Base-by-base conservation (phyloP, 2,113 vertebrate species). In the Nesospiza acunhae region DNA sequence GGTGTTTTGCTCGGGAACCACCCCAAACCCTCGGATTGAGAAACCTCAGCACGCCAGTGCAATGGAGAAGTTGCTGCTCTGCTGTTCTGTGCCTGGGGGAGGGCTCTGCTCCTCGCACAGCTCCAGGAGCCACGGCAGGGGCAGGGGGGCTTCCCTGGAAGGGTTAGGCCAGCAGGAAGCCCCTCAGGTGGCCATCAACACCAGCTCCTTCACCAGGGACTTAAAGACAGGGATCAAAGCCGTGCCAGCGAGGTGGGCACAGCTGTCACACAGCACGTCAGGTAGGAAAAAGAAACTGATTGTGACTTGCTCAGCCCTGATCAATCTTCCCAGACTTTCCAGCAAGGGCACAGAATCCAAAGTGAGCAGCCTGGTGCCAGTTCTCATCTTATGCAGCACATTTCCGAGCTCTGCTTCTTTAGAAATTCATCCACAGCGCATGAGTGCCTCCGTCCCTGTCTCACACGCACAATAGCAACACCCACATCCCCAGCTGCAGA, bases 1-100 rank as follows among this genome's bases (percentile, higher is more conserved):
- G 3, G 46, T 93, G 84, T 91, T 95, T 92, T 89, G 66, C 77
- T 93, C 85, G 87, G 95, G 95, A 96, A 90, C 89, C 92, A 96
- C 95, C 90, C 91, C 90, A 96, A 96, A 84, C 75, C 55, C 67
- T 96, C 1, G 2, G 64, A 92, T 90, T 93, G 94, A 94, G 94
- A 96, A 95, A 95, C 77, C 85, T 86, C 89, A 60, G 68, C 55
- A 67, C 18, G 3, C 15, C 82, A n/a, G 1, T 44, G 59, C 33
- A 37, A 87, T 24, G 18, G 44, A 84, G 72, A 86, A 90, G 90
- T 85, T 72, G 41, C 58, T 73, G 67, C 77, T 84, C 64, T 81
- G 70, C 49, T 10, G 5, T 46, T 66, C 35, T 21, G 67, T 62
- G 37, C 39, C 62, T 50, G n/a, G 53, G 75, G 70, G 27, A 93